Base-by-base conservation (phyloP, 2,797 vertebrate species). In the Sus cebifrons region DNA sequence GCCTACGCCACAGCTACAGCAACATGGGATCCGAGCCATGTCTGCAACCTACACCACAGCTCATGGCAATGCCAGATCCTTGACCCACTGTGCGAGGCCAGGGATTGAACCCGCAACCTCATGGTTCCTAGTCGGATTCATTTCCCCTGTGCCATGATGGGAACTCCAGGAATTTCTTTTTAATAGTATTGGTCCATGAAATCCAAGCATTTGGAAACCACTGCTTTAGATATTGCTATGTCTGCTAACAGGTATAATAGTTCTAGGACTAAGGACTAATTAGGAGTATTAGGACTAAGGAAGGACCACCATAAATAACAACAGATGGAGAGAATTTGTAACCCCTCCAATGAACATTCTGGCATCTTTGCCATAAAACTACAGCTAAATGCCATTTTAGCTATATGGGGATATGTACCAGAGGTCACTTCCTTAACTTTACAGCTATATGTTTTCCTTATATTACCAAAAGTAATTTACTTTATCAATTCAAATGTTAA, bases 171-270 rank as follows among this genome's bases (percentile, higher is more conserved):
- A 77, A 60, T 86, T 86, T 89, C 49, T 49, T 94, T 58, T 71
- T 87, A 68, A 49, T 86, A 82, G 4, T 89, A 40, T 70, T 89
- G 75, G n/a, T 81, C 40, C 52, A 25, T 82, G 52, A 92, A 85
- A 89, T 92, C 32, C 82, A 62, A 65, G 77, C 21, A 54, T 82
- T 70, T 86, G 49, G n/a, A 92, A 96, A 89, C 29, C 36, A 75
- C 21, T 60, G n/a, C 58, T 89, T 75, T 70, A 81, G 54, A 85
- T 58, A 67, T 60, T 93, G 44, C 65, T 85, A 0, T 85, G 11
- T 77, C 65, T 70, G 8, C n/a, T 78, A 56, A 64, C 1, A 49
- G 17, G 23, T 58, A 52, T 91, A 68, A 64, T 12, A 74, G 29
- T 60, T 11, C 67, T 77, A 85, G 32, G 40, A 73, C 62, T 78